Base-by-base conservation (phyloP, 2,888 invertebrate genomes). In the Deladenus siricidicola region DNA sequence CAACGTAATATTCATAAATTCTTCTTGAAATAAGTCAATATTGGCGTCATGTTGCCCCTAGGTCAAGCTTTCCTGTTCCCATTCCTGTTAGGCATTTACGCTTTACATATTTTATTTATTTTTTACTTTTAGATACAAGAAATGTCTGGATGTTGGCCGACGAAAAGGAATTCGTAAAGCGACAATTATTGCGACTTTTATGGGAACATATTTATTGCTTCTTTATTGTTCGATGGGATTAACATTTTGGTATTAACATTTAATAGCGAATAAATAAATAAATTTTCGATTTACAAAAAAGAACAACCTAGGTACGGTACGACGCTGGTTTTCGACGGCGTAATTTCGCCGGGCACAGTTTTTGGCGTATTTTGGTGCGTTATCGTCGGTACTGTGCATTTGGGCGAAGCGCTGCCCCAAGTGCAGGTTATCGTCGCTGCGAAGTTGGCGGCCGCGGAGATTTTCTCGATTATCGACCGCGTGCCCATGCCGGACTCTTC, bases 351-450 rank as follows among this genome's bases (percentile, higher is more conserved):
- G 3, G 74, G 74, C 49, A 68, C 68, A 19, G 68, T 74, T 1
- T 71, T 72, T 34, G 74, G 69, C 44, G 70, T 72, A 19, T 74
- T 74, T 58, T 74, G 74, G 74, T 63, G 70, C 3, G 70, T 74
- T 28, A 58, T 71, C 6, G 74, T 80, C 26, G 81, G 80, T 4
- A n/a, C 81, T 4, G 79, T 81, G 68, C 79, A 81, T 4, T 71
- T 90, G 61, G 89, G 89, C n/a, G 86, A 88, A 79, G 86, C 88
- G 0, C 86, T 88, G 0, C 89, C 89, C 0, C 86, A 87, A 62
- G 85, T 90, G 76, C 87, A 88, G 78, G 85, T 87, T 6, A 87
- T 90, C 70, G 86, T 88, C 0, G 84, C 85, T 28, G 89, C 89
- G 0, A 85, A 85, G 72, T 88, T 89, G 0, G 87, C 89, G 0